Evolutionary conservation across 2,888 invertebrate species (phyloP).

Genomic region (Kuschelorhynchus macadamiae): DNA sequence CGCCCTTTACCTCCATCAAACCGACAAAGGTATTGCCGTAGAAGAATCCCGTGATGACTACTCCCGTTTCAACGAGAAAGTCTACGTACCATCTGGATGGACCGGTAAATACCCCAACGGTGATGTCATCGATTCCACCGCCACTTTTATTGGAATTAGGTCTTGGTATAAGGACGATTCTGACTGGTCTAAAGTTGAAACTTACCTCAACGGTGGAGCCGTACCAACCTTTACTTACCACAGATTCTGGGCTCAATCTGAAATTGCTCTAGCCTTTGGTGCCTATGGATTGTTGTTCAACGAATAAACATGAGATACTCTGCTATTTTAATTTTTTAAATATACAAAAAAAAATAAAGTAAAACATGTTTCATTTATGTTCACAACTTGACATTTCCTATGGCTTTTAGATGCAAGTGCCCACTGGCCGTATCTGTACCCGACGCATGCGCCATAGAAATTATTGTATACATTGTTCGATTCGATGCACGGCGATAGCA

Average conservation of each 20-base stretch:
- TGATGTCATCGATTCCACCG: constrained; percentile 52
- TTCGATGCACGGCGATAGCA: too few relatives aligned
- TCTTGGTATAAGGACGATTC: constrained; percentile 56
- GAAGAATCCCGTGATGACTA: constrained; percentile 52
- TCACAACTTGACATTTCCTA: too few relatives aligned
- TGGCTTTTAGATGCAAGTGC: too few relatives aligned
- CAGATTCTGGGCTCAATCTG: constrained; percentile 57
- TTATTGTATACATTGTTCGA: too few relatives aligned
- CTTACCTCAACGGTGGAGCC: constrained; percentile 53
- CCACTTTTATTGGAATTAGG: constrained; percentile 53
- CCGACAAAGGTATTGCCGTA: constrained; percentile 46
- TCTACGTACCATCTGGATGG: constrained; percentile 54
- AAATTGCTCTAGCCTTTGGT: constrained; percentile 54
- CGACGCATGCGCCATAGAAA: too few relatives aligned
- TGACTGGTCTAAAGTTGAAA: constrained; percentile 52
- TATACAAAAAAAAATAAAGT: too few relatives aligned
- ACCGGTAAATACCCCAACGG: constrained; percentile 55
- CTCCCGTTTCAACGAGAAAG: constrained; percentile 52
- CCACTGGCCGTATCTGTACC: too few relatives aligned
- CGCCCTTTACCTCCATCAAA: constrained; percentile 49
- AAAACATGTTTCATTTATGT: too few relatives aligned
- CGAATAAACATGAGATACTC: constrained; percentile 46
- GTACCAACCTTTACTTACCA: constrained; percentile 54
- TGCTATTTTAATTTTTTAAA: too few relatives aligned
- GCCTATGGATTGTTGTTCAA: constrained; percentile 54